Conservation (phyloP, 2,888 invertebrate species). For the Macrosiphum euphorbiae region DNA sequence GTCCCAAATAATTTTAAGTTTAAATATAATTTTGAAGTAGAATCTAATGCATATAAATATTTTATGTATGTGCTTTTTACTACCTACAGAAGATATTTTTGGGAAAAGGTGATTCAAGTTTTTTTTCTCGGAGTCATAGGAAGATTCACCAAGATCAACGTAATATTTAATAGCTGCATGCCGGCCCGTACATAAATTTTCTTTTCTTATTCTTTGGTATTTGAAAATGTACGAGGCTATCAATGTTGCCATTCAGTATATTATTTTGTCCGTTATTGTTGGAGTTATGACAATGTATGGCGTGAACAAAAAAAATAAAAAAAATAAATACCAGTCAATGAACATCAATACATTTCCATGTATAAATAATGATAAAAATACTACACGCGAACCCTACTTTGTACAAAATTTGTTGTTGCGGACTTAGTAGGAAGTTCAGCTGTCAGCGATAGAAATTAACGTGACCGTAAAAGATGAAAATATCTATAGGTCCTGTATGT, state of each 20-base stretch:
- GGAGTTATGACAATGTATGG: background rate
- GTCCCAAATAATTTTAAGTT: background rate
- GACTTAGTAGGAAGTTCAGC: slow-evolving; percentile 43
- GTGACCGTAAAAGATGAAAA: slow-evolving; percentile 51
- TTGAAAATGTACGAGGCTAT: background rate
- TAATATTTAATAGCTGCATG: background rate
- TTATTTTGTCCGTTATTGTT: background rate
- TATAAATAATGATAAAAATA: background rate
- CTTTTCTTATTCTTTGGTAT: slow-evolving; percentile 17
- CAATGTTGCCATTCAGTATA: background rate
- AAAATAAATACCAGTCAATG: background rate
- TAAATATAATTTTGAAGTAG: background rate
- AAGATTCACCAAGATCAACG: background rate
- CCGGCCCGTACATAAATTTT: background rate
- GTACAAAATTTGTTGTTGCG: slow-evolving; percentile 22
- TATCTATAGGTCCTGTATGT: slow-evolving; percentile 27
- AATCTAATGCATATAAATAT: no score
- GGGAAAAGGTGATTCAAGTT: background rate
- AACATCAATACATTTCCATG: slow-evolving; percentile 10
- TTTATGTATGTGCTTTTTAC: background rate
- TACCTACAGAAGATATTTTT: background rate
- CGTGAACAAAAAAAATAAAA: slow-evolving; percentile 17
- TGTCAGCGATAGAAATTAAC: slow-evolving; percentile 43
- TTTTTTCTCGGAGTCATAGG: background rate
- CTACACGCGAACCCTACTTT: background rate